These are phyloP conservation scores for Orchestes rusci DNA, from an alignment of 2,888 invertebrate species.

Conservation along the genomic window DNA sequence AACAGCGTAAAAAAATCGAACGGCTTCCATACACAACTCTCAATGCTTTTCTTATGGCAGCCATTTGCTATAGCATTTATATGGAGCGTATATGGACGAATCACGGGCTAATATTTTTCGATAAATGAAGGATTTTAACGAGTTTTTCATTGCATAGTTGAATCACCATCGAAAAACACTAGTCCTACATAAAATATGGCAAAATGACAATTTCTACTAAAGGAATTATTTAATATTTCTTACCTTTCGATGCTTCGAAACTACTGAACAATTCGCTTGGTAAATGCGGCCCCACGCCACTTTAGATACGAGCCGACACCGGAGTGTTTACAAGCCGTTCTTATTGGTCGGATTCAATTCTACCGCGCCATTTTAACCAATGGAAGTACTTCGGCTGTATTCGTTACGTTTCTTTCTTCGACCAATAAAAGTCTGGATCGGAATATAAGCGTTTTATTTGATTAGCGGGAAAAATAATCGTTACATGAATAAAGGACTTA, in stretches of 20 bases:
- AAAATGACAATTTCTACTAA: slow-evolving; percentile 48
- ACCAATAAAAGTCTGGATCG: slow-evolving; percentile 28
- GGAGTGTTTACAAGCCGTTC: slow-evolving; percentile 35
- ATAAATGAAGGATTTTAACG: slow-evolving; percentile 27
- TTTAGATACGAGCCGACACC: slow-evolving; percentile 53
- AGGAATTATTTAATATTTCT: slow-evolving; percentile 52
- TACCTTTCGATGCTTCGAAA: slow-evolving; percentile 52
- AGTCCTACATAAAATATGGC: slow-evolving; percentile 39
- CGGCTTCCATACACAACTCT: slow-evolving; percentile 22
- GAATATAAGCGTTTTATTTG: slow-evolving; percentile 22
- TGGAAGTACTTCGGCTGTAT: slow-evolving; percentile 47
- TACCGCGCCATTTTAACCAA: slow-evolving; percentile 54
- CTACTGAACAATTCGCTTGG: slow-evolving; percentile 54
- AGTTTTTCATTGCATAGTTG: slow-evolving; percentile 30
- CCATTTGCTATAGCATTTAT: slow-evolving; percentile 47
- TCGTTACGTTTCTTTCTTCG: slow-evolving; percentile 45
- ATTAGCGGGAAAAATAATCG: slow-evolving; percentile 25
- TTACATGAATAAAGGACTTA: slow-evolving; percentile 18
- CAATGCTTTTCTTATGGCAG: slow-evolving; percentile 50
- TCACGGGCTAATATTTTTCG: slow-evolving; percentile 25
- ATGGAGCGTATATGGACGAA: slow-evolving; percentile 37
- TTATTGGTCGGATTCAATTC: slow-evolving; percentile 53
- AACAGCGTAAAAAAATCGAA: slow-evolving; percentile 29
- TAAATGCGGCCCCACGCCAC: slow-evolving; percentile 58
- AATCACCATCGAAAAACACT: slow-evolving; percentile 37